Evolutionary conservation across 2,888 invertebrate genomes (phyloP), one percentile per base, ranked within the genome.

Genomic region (Thera britannica): DNA sequence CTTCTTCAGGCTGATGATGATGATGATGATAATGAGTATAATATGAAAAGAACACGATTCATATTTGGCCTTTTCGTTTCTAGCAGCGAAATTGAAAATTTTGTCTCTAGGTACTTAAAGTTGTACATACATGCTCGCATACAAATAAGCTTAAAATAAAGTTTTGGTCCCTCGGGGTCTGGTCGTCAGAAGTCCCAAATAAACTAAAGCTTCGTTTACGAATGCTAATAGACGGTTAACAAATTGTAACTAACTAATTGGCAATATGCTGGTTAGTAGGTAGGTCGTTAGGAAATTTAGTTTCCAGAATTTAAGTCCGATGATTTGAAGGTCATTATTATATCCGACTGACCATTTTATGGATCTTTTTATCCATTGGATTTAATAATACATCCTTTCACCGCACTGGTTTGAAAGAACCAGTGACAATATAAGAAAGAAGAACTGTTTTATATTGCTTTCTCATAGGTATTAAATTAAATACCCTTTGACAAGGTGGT

Each of bases 121-220:
- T 60, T 68, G 70, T 61, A 67, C 65, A 69, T 56, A 68, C 58
- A 60, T 67, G 62, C 67, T 67, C 65, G 67, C 70, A 82, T 84
- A 85, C 81, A 83, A 81, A 84, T 85, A 81, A 81, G 85, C 75
- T 76, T 75, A 72, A 78, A 74, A 80, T 83, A 85, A 87, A 87
- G 80, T 87, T 87, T 78, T 11, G 62, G 80, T 80, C 82, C 83
- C 83, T 77, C 79, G 80, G 77, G 23, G 80, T 83, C 78, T 80
- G 75, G 82, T 81, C 85, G 87, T 86, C 84, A 83, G 76, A 66
- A 62, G 79, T 76, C 79, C 78, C 75, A 70, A 79, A 75, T 77
- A 77, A 79, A 71, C 71, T 68, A 79, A 82, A 79, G 78, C 79
- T 78, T 78, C 74, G 72, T 63, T 74, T 58, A 73, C 74, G 69